Base-by-base conservation (phyloP, 2,888 invertebrate species). In the Drosophila atripex region DNA sequence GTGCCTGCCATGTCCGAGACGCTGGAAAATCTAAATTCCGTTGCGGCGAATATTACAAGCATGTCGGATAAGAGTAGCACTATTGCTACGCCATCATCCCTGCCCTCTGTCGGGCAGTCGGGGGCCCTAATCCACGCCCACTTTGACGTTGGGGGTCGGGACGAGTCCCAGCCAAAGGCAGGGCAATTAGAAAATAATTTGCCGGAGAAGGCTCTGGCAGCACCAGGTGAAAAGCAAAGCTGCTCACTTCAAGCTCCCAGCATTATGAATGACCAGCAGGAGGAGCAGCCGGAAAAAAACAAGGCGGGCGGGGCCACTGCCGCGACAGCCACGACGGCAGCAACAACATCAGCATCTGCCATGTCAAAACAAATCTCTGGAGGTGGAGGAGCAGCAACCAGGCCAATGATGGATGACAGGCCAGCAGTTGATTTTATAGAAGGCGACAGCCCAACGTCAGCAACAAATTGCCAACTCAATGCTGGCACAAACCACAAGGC, bases 361-460 rank as follows among this genome's bases (percentile, higher is more conserved):
- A 85, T 66, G 80, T 86, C 88, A 88, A 86, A 88, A 80, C 84
- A 86, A 83, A 61, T 65, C 65, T 52, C 55, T 56, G 53, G 23
- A 49, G 32, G 46, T 25, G 59, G 12, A 28, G 45, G 21, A 61
- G 50, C 72, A 47, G 65, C 54, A 70, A 52, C 66, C 71, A 63
- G 65, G 60, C 70, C 82, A 77, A 83, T 86, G 83, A 88, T 83
- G 88, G 83, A 83, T 88, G 88, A 84, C 80, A 79, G 72, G 84
- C 83, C 72, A 86, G 70, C 83, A 79, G 88, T 83, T 83, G 82
- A 83, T 88, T 83, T 83, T 86, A 88, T 83, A 73, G 88, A 79
- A 83, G 80, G 77, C 83, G 87, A 88, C 83, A 88, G 80, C 86
- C 78, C 73, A 76, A 84, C 85, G 86, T 85, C 88, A 88, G 78